Evolutionary conservation across 2,888 invertebrate genomes (phyloP), one percentile per base, ranked within the genome.

Genomic region (Eugnorisma glareosa): DNA sequence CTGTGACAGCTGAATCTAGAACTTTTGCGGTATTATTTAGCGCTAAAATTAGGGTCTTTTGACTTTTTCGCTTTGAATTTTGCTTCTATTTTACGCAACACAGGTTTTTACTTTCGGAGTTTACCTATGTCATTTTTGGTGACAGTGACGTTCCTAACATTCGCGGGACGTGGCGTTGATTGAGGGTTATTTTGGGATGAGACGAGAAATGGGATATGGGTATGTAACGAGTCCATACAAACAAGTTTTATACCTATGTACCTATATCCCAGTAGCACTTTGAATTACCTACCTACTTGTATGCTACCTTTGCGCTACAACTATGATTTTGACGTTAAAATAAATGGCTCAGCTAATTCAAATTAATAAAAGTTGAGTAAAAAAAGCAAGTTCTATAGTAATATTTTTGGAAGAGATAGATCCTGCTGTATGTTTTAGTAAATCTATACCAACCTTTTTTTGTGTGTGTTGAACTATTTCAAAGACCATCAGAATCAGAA

Each of bases 71-170:
- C 64, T 70, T 70, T 79, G 70, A 57, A 71, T 74, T 72, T 71
- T 48, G 61, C 61, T 67, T 57, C 61, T 31, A 61, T 72, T 81
- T 84, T 54, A 64, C n/a, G 64, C 40, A 81, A 81, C 67, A 69
- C 48, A 43, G 63, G 48, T 68, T 85, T 82, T 48, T 71, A 85
- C 54, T 83, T 71, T 71, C 18, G 61, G 67, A 64, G 28, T 85
- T 35, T 57, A 85, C 82, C 86, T 72, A 63, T 64, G 71, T 85
- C 54, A 77, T 74, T 77, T 83, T 70, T 75, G 21, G 64, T 66
- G 86, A 82, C 78, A 81, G 72, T 71, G 71, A 81, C 61, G n/a
- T 43, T 83, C 63, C 15, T 40, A 70, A 37, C 70, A 24, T 51
- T 35, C 2, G 8, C 8, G 28, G 8, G 66, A 67, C 28, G 24